Percentiles rank a stretch among this genome's conserved stretches.
Conservation (phyloP, 2,888 invertebrate genomes). For the Caenorhabditis wallacei region DNA sequence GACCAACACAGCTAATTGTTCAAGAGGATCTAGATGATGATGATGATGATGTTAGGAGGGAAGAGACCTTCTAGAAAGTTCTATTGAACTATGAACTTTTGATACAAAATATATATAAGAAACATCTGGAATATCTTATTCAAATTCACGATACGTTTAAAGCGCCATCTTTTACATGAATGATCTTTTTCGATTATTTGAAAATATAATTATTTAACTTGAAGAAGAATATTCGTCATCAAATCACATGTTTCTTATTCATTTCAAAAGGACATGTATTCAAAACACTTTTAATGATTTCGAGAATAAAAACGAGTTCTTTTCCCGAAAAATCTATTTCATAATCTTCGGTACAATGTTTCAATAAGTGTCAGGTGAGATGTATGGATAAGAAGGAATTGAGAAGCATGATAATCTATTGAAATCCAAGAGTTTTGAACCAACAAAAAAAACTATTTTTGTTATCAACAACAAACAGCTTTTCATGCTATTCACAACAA, state of each 20-base stretch:
- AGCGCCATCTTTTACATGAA: too few relatives aligned
- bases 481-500: too few relatives aligned
- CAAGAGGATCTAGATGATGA: conserved; percentile 37
- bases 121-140: too few relatives aligned
- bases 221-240: not conserved
- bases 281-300: conserved; percentile 15
- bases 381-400: too few relatives aligned
- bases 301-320: conserved; percentile 25
- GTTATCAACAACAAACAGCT: too few relatives aligned
- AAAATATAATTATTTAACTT: not conserved
- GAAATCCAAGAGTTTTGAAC: too few relatives aligned
- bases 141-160: too few relatives aligned
- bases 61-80: conserved; percentile 35
- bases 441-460: too few relatives aligned
- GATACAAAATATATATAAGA: not conserved
- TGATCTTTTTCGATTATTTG: not conserved
- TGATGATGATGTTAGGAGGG: conserved; percentile 15
- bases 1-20: conserved; percentile 49
- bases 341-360: too few relatives aligned
- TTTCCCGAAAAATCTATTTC: not conserved
- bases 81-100: conserved; percentile 32
- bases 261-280: conserved; percentile 7
- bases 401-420: too few relatives aligned
- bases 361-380: conserved; percentile 13
- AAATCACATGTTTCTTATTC: not conserved